A percentile compares a stretch with the other conserved stretches of the same genome.
Evolutionary conservation across 2,113 vertebrate species (phyloP).

Genomic region (Myotis yumanensis): DNA sequence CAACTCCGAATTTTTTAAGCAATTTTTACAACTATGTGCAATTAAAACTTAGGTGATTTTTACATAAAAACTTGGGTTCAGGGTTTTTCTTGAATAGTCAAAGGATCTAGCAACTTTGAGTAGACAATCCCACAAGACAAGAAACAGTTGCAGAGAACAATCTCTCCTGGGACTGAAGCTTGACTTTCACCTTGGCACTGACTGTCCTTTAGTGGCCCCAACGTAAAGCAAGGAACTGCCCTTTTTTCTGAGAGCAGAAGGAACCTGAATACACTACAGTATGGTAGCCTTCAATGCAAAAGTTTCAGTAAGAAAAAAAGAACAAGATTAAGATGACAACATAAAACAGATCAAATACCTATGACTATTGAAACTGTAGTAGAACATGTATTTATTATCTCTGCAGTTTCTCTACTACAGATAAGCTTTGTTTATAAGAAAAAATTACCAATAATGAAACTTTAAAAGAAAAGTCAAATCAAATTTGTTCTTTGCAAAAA

Average conservation of each 20-base stretch:
- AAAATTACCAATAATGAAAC: not conserved
- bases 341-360: not conserved
- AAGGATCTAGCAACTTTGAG: not conserved
- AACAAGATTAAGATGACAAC: not conserved
- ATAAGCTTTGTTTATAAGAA: constrained; percentile 46
- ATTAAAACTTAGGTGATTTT: not conserved
- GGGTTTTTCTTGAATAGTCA: constrained; percentile 24
- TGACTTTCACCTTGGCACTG: not conserved
- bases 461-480: constrained; percentile 54
- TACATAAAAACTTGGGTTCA: not conserved
- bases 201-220: not conserved
- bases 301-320: not conserved
- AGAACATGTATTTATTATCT: not conserved
- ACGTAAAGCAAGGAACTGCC: not conserved
- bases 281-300: constrained; percentile 10
- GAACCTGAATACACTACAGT: not conserved
- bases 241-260: not conserved
- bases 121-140: constrained; percentile 23
- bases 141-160: not conserved
- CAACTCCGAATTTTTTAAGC: not conserved
- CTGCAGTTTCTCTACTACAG: not conserved
- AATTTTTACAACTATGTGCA: not conserved
- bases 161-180: not conserved
- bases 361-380: not conserved
- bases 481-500: constrained; percentile 60